Evolutionary conservation across 2,888 invertebrate species (phyloP), one percentile per base, ranked within the genome.

Genomic region (Smittia sp.): DNA sequence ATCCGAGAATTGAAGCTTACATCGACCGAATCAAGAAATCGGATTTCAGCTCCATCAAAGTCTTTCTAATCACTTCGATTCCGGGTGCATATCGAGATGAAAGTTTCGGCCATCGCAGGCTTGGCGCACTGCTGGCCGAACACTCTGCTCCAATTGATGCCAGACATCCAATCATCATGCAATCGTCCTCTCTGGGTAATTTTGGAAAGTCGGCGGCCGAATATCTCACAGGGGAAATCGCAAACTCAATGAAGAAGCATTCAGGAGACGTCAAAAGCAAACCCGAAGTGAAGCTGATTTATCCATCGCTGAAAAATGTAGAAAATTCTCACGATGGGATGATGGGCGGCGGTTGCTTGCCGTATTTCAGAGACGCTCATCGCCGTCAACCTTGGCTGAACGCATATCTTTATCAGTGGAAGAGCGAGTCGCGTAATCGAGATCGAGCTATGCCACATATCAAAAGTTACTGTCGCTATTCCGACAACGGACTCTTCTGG

Each of bases 391-490:
- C 84, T 0, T 98, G 96, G 94, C 84, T 98, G 0, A 87, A 87
- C 74, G 81, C 85, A 0, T 90, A 88, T 79, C 81, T 97, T 68
- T 88, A 90, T 79, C 90, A 92, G 77, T 98, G 98, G 98, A 89
- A 88, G 78, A 89, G 93, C 0, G 87, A 87, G 1, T 80, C 83
- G 0, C 85, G 88, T 0, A 82, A 85, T 13, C 85, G 98, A 15
- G 88, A 90, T 66, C 83, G 86, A 74, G 96, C 96, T 0, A 92
- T 96, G 89, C 99, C 99, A 0, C 98, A 99, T 79, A 94, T 98
- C 46, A 99, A 99, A 81, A 89, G 90, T 0, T 98, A 97, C 80
- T 87, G 89, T 0, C 86, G 97, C 9, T 82, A 89, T 1, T 91
- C 91, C 0, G 88, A 90, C 0, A 89, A 93, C 0, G 78, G 81